phyloP scores from a whole-genome alignment of 2,888 invertebrate genomes.

The Deroplatys truncata region DNA sequence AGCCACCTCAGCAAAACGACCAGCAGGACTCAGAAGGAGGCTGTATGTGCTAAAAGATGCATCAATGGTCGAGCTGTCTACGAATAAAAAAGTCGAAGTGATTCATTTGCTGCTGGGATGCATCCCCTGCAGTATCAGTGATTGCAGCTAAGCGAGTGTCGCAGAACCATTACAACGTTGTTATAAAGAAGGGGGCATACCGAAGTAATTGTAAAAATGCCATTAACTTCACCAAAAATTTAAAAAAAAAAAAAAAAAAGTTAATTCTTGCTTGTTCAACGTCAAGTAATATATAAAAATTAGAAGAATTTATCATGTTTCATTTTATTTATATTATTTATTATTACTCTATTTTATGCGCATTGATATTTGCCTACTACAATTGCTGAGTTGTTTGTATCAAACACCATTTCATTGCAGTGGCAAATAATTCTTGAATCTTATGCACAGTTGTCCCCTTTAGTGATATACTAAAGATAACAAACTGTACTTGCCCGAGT shows the following conservation, averaged over 20 bases:
- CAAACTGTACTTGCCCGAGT: neutral
- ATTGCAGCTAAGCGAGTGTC: neutral
- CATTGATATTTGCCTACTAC: neutral
- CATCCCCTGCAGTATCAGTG: neutral
- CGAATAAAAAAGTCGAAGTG: neutral
- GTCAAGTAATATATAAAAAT: neutral
- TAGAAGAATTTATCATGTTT: neutral
- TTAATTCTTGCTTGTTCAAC: constrained; percentile 5
- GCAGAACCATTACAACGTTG: neutral
- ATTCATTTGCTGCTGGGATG: neutral
- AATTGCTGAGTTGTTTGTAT: neutral
- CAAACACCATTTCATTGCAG: neutral
- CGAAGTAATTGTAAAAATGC: neutral
- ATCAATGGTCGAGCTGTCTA: neutral
- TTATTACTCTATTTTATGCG: neutral
- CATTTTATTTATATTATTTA: neutral
- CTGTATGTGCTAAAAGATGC: constrained; percentile 70
- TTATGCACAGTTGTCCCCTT: neutral
- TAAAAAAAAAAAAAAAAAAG: neutral
- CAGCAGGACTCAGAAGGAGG: constrained; percentile 76
- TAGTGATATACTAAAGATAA: neutral
- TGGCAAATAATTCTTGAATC: neutral
- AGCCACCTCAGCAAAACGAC: constrained; percentile 73
- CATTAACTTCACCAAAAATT: constrained; percentile 5
- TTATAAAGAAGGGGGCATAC: neutral